phyloP scores from a whole-genome alignment of 2,113 vertebrate genomes.

The Psittacula cyanocephala region DNA sequence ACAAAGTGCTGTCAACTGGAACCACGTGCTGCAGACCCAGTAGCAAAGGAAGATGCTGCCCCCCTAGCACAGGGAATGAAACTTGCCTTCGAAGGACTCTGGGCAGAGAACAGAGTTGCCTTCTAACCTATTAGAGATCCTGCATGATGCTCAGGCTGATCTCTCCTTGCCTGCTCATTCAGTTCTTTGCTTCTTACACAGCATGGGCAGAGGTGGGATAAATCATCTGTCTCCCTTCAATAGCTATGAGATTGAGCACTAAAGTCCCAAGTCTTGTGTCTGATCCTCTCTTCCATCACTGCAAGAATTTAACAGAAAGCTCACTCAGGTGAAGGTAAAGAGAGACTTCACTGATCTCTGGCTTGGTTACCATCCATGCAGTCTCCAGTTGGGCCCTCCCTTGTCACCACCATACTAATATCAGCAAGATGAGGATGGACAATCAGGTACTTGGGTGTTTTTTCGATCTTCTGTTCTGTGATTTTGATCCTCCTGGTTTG shows the following conservation, averaged over 20 bases:
- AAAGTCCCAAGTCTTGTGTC: background rate
- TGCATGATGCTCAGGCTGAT: background rate
- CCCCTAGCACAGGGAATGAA: background rate
- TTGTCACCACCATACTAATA: background rate
- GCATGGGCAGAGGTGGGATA: background rate
- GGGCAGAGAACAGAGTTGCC: background rate
- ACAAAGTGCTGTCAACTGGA: background rate
- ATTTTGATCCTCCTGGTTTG: background rate
- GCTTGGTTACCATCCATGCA: background rate
- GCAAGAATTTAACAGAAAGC: background rate
- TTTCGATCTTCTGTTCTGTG: background rate
- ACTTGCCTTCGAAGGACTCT: background rate
- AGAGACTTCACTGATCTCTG: background rate
- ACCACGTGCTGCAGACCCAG: background rate
- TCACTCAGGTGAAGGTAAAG: background rate
- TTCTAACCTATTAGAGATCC: background rate
- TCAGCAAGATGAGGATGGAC: background rate
- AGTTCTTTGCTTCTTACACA: background rate
- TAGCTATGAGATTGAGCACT: background rate
- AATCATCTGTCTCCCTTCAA: background rate
- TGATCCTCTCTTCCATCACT: background rate
- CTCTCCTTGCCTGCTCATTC: background rate
- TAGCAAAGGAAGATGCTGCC: background rate
- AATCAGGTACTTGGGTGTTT: background rate
- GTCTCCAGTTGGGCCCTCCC: background rate